Percentiles rank a stretch among this genome's conserved stretches.
Conservation (phyloP, 2,888 invertebrate species). For the Ferrisia virgata region DNA sequence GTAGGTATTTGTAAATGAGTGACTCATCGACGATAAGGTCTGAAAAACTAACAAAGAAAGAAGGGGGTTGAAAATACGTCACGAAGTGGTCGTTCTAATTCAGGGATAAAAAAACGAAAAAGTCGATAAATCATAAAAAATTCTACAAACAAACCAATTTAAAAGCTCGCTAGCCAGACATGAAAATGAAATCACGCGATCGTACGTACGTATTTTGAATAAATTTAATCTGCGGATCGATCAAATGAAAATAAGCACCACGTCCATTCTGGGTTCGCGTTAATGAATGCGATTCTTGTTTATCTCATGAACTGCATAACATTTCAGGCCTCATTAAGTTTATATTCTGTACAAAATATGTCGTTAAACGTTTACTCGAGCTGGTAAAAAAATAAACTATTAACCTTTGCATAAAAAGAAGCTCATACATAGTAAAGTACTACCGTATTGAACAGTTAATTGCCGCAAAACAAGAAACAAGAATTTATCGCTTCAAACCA, state of each 20-base stretch:
- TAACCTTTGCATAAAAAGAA: background rate
- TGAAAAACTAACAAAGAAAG: background rate
- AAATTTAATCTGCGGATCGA: background rate
- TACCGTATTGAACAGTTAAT: slow-evolving; percentile 14
- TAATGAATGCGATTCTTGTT: background rate
- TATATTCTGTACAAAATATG: background rate
- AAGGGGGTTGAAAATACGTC: background rate
- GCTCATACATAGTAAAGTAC: background rate
- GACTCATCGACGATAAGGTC: background rate
- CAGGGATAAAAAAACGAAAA: background rate
- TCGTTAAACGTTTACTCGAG: background rate
- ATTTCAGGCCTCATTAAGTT: background rate
- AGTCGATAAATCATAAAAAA: background rate
- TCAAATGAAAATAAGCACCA: background rate
- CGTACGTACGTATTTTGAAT: background rate
- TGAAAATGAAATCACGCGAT: slow-evolving; percentile 1
- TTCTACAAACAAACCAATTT: background rate
- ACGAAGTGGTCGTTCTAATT: background rate
- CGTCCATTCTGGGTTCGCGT: background rate
- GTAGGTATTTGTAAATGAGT: background rate
- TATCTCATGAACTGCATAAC: background rate
- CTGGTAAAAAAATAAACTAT: background rate
- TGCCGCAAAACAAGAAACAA: slow-evolving; percentile 7
- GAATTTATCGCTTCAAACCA: background rate
- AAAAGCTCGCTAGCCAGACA: background rate